A percentile compares a stretch with the other conserved stretches of the same genome.
Evolutionary conservation across 2,888 invertebrate genomes (phyloP).

Genomic region (Cremastinae sp.): DNA sequence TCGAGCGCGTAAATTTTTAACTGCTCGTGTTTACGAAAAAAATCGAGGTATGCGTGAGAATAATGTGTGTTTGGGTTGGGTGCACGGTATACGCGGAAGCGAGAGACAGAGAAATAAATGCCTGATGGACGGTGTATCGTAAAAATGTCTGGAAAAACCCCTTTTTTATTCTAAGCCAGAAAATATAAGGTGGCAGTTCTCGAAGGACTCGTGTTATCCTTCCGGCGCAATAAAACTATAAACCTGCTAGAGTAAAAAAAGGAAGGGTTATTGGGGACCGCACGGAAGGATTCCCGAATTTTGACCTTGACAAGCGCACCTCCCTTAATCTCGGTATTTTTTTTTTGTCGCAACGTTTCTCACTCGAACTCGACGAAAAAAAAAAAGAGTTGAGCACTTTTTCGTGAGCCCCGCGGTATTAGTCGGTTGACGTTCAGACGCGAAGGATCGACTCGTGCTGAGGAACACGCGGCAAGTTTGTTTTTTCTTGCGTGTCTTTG

Average conservation of each 20-base stretch:
- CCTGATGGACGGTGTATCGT: conserved; percentile 18
- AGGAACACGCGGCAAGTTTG: conserved; percentile 11
- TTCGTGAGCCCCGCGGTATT: conserved; percentile 15
- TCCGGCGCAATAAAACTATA: conserved; percentile 73
- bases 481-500: conserved; percentile 1
- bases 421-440: conserved; percentile 38
- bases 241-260: conserved; percentile 62
- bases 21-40: too few relatives aligned
- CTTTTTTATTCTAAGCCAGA: conserved; percentile 32
- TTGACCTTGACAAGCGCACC: conserved; percentile 54
- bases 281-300: conserved; percentile 15
- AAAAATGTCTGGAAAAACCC: conserved; percentile 33
- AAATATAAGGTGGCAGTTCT: conserved; percentile 34
- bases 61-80: too few relatives aligned
- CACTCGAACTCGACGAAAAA: conserved; percentile 38
- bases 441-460: conserved; percentile 11
- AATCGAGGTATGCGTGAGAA: too few relatives aligned
- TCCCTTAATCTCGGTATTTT: conserved; percentile 56
- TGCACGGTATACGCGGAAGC: too few relatives aligned
- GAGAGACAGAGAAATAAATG: not conserved
- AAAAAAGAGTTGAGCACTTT: conserved; percentile 28
- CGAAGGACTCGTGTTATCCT: conserved; percentile 54
- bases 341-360: conserved; percentile 42
- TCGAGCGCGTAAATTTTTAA: too few relatives aligned
- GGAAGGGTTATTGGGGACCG: conserved; percentile 70